Evolutionary conservation across 2,797 vertebrate genomes (phyloP).

Genomic region (Semaprochilodus insignis): DNA sequence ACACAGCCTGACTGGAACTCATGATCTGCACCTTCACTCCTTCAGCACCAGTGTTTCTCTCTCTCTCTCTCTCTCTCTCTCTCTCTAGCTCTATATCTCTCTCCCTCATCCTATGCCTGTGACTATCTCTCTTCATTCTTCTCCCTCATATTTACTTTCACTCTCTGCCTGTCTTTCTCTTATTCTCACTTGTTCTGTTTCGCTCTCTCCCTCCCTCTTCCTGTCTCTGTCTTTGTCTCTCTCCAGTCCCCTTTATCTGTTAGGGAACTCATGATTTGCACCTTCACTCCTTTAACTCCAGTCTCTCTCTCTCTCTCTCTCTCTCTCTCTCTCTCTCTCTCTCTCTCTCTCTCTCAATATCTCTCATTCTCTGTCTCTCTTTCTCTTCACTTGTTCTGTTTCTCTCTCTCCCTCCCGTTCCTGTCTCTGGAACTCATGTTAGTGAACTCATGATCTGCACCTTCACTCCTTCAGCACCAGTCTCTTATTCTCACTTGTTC

Average conservation of each 20-base stretch:
- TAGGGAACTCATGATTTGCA: no score
- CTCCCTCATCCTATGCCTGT: not conserved
- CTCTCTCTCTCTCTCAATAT: conserved; percentile 1
- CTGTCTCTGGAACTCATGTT: no score
- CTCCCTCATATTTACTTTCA: not conserved
- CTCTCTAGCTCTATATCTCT: not conserved
- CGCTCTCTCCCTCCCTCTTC: not conserved
- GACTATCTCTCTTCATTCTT: conserved; percentile 43
- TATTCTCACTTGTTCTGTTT: not conserved
- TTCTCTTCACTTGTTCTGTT: conserved; percentile 61
- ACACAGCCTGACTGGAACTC: conserved; percentile 56
- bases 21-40: conserved; percentile 48
- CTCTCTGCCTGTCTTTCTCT: not conserved
- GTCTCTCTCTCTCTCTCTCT: conserved; percentile 63
- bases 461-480: no score
- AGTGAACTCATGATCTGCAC: no score
- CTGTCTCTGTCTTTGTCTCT: conserved; percentile 17
- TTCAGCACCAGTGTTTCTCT: not conserved
- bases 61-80: not conserved
- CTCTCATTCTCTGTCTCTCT: conserved; percentile 51
- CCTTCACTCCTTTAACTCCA: no score
- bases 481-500: not conserved
- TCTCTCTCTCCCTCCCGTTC: not conserved
- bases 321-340: conserved; percentile 64
- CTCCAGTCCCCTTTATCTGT: conserved; percentile 2